Percentiles rank a stretch among this genome's conserved stretches.
phyloP scores from a whole-genome alignment of 2,888 invertebrate species.

The Xestia xanthographa region DNA sequence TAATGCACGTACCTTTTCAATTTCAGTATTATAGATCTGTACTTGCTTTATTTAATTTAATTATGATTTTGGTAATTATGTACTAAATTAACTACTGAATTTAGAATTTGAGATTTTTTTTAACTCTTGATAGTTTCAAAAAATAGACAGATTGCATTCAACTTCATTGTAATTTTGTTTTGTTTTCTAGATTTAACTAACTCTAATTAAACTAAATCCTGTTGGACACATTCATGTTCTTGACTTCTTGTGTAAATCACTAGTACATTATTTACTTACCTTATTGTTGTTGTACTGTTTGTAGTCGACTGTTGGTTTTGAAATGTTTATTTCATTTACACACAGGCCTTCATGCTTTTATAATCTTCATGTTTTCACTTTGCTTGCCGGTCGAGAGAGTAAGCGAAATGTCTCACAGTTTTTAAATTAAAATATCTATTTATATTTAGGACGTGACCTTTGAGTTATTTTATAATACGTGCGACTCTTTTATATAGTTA shows the following conservation, averaged over 20 bases:
- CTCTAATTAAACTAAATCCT: background rate
- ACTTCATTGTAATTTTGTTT: background rate
- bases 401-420: constrained; percentile 10
- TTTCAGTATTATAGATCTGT: constrained; percentile 25
- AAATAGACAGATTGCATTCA: constrained; percentile 7
- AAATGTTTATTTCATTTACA: constrained; percentile 45
- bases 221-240: constrained; percentile 4
- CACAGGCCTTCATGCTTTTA: constrained; percentile 58
- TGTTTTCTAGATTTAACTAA: constrained; percentile 8
- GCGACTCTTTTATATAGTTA: constrained; percentile 6
- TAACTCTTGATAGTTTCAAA: constrained; percentile 3
- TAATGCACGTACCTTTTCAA: constrained; percentile 25
- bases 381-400: constrained; percentile 45
- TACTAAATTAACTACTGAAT: background rate
- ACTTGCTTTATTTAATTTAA: background rate
- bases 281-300: constrained; percentile 39
- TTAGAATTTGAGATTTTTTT: background rate
- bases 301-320: constrained; percentile 36
- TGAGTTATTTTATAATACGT: constrained; percentile 10
- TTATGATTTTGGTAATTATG: background rate
- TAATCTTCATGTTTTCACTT: constrained; percentile 59
- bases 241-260: constrained; percentile 23
- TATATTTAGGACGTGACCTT: constrained; percentile 12
- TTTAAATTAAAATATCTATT: constrained; percentile 4
- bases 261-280: constrained; percentile 27